Evolutionary conservation across 2,888 invertebrate genomes (phyloP), one percentile per base, ranked within the genome.

Genomic region (Adelognathus sp.): DNA sequence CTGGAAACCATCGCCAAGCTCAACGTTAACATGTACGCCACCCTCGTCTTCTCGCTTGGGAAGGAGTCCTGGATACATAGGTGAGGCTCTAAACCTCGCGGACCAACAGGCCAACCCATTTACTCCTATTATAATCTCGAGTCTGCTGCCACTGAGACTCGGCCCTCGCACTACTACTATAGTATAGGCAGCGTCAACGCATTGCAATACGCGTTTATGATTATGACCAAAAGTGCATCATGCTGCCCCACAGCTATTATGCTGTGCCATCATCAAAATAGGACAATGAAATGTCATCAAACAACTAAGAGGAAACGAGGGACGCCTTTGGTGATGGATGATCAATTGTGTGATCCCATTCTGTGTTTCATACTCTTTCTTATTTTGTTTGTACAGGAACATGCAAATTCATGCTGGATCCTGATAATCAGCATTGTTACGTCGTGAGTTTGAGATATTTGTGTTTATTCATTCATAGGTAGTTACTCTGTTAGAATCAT

Each of bases 1-100:
- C 78, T 74, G 75, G 60, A 56, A 78, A 80, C 63, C 80, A 76
- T 74, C 74, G 73, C 66, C 75, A 39, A 71, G 60, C 66, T 75
- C 46, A 18, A 61, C 44, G 33, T 44, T 75, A 66, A n/a, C 54
- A 44, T 39, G 46, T 50, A n/a, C n/a, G 27, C 50, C 41, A 24
- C 21, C 41, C 33, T 60, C 64, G 36, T 52, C 46, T 50, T 71
- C 14, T 21, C 44, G 11, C 52, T 69, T 31, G 63, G 21, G 7
- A 18, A 16, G 18, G 36, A 14, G 50, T 56, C 66, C 44, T 41
- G 50, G 56, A 61, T 71, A 66, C 50, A 71, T 66, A 9, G 64
- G 41, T 11, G 56, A 56, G 50, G 31, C 63, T 69, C 16, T 36
- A n/a, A 58, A 18, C 52, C 31, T 29, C 39, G 18, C 44, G 39